These are phyloP conservation scores for Caenorhabditis virilis DNA, from an alignment of 2,888 invertebrate genomes.

Conservation along the genomic window DNA sequence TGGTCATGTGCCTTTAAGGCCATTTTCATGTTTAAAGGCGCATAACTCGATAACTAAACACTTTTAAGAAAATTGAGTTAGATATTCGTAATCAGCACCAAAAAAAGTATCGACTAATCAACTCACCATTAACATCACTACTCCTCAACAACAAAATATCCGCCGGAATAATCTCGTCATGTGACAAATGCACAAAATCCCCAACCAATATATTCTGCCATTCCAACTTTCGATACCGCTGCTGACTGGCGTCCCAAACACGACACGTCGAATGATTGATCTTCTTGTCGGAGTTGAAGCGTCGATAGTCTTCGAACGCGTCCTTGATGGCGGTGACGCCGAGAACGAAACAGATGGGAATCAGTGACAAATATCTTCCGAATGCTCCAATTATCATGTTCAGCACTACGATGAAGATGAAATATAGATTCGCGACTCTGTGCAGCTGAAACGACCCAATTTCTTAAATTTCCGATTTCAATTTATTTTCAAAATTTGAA, in stretches of 20 bases:
- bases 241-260: constrained; percentile 73
- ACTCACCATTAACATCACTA: constrained; percentile 44
- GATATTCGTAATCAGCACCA: no score
- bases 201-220: constrained; percentile 91
- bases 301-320: constrained; percentile 90
- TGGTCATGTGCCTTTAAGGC: no score
- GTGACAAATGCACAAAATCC: constrained; percentile 89
- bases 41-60: no score
- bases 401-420: constrained; percentile 90
- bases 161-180: constrained; percentile 94
- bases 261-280: constrained; percentile 91
- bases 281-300: constrained; percentile 86
- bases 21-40: no score
- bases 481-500: no score
- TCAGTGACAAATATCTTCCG: constrained; percentile 71
- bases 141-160: constrained; percentile 81
- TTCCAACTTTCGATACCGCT: constrained; percentile 76
- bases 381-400: constrained; percentile 83
- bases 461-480: no score
- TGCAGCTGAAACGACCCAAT: constrained; percentile 84
- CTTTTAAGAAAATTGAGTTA: no score
- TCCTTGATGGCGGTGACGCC: constrained; percentile 94
- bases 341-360: constrained; percentile 91
- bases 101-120: no score
- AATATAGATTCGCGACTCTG: constrained; percentile 94